Base-by-base conservation (phyloP, 1,140 invertebrate species). In the Micrasema minimum region DNA sequence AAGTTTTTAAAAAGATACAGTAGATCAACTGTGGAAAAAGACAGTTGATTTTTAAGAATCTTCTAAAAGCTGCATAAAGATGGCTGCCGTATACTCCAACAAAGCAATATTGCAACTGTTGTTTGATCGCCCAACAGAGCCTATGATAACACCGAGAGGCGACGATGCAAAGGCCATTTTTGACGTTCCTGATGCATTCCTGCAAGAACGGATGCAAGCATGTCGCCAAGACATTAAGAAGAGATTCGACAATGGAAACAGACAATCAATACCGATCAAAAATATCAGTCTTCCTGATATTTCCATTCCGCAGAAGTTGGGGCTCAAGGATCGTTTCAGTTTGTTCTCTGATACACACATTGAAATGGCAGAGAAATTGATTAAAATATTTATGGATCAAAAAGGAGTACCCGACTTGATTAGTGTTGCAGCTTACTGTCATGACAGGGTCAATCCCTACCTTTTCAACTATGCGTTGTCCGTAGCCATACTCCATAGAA, bases 381-480 rank as follows among this genome's bases (percentile, higher is more conserved):
- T 92, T 50, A 87, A 92, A 66, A 88, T 93, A 55, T 92, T 93
- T 74, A 83, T 92, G 81, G 85, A 88, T 43, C 88, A 91, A 86
- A 82, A 88, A 71, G 87, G 87, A 1, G 79, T 90, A n/a, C 89
- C 92, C 1, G 92, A 93, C 65, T 86, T 94, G 31, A 78, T 88
- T 66, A 91, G 91, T 0, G 81, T 90, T 9, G 87, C 89, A 3
- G 87, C 90, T 2, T 93, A 89, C 76, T 89, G 88, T 66, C 87
- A 91, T 45, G 89, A 93, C 77, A 87, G 90, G 14, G 78, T 93
- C 22, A 93, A 93, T 79, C 89, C 91, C 0, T 89, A 90, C 76
- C 79, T 94, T 80, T 93, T 93, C 82, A 90, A 92, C 79, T 93
- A 94, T 77, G 89, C 90, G 2, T 77, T 91, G 0, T 91, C 91